Evolutionary conservation across 2,797 vertebrate species (phyloP).

Genomic region (Prunella strophiata): DNA sequence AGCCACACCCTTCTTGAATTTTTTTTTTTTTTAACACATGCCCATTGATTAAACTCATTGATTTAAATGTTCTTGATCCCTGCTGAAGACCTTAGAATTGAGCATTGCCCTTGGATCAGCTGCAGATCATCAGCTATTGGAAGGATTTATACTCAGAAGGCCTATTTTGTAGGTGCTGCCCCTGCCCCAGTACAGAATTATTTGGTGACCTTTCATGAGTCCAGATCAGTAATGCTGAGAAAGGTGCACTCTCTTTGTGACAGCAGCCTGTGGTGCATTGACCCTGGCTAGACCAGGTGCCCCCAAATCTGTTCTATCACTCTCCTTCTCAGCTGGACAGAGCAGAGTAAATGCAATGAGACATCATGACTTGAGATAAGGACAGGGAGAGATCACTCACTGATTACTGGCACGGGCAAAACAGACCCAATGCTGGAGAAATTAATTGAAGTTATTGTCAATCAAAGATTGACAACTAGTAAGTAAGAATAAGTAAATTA

Average conservation of each 20-base stretch:
- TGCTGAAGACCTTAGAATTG: background rate
- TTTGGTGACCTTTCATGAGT: background rate
- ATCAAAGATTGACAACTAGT: background rate
- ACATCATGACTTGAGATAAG: background rate
- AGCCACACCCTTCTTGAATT: background rate
- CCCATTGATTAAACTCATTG: background rate
- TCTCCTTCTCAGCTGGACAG: background rate
- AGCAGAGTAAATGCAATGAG: background rate
- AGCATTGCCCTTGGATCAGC: background rate
- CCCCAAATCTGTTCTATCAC: background rate
- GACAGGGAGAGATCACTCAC: background rate
- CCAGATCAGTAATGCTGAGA: background rate
- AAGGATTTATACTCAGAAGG: background rate
- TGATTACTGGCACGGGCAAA: background rate
- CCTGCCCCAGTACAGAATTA: background rate
- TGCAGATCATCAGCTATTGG: background rate
- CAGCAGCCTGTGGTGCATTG: background rate
- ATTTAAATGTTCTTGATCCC: background rate
- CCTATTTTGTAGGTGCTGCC: background rate
- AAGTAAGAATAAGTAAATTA: background rate
- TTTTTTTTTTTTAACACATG: background rate
- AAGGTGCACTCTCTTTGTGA: background rate
- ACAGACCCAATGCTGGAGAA: background rate
- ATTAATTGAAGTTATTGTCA: background rate
- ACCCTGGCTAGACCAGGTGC: background rate